Conservation (phyloP, 92 coral and sea anemone genomes). For the Phenganax marumi region DNA sequence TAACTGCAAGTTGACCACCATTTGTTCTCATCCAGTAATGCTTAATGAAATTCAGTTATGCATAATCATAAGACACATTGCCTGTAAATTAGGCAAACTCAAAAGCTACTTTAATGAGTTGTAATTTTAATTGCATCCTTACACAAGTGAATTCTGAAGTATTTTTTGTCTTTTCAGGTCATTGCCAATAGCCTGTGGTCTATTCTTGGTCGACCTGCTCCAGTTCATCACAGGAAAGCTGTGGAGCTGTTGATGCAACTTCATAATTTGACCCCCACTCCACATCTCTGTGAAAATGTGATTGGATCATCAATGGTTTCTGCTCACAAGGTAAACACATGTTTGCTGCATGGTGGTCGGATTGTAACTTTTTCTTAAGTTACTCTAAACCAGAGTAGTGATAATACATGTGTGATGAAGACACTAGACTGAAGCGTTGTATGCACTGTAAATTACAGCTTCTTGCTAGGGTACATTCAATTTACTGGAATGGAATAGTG, state of each 20-base stretch:
- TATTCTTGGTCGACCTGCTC: slow-evolving; percentile 56
- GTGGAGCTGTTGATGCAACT: slow-evolving; percentile 93
- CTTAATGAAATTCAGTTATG: too few species aligned
- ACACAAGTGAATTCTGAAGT: not conserved
- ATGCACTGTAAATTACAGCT: too few species aligned
- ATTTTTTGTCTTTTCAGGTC: slow-evolving; percentile 48
- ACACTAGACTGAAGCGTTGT: too few species aligned
- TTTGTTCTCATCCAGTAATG: too few species aligned
- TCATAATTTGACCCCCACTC: slow-evolving; percentile 80
- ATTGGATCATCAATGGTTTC: slow-evolving; percentile 86
- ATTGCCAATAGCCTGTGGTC: slow-evolving; percentile 87
- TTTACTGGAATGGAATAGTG: too few species aligned
- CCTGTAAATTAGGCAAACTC: too few species aligned
- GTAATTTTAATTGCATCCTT: too few species aligned
- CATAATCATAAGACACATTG: too few species aligned
- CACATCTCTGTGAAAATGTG: slow-evolving; percentile 84
- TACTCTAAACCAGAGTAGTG: too few species aligned
- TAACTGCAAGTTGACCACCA: too few species aligned
- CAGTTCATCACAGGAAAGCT: slow-evolving; percentile 78
- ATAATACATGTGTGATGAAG: too few species aligned
- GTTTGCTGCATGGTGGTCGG: not conserved
- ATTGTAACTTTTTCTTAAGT: not conserved
- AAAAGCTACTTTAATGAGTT: too few species aligned
- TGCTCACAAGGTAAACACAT: slow-evolving; percentile 65
- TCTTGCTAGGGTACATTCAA: not conserved